These are phyloP conservation scores for Sciurus carolinensis DNA, from an alignment of 2,797 vertebrate species.

Conservation along the genomic window DNA sequence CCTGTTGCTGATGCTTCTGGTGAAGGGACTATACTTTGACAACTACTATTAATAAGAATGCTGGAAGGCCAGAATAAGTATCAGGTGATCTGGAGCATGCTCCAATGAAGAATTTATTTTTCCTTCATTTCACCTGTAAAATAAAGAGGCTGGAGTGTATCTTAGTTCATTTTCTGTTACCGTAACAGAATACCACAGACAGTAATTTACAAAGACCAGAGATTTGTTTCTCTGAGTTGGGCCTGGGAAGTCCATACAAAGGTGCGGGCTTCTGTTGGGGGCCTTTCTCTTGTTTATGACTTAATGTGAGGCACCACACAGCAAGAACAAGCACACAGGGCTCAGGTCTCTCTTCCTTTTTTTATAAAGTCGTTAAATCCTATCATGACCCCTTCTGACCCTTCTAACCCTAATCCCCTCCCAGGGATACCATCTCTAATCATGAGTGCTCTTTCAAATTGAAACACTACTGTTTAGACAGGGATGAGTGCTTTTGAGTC, in stretches of 20 bases:
- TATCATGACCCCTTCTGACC: not conserved
- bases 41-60: not conserved
- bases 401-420: not conserved
- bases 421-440: not conserved
- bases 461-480: slow-evolving; percentile 23
- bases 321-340: no score
- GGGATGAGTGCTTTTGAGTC: not conserved
- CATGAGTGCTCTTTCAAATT: not conserved
- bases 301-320: no score
- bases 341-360: no score
- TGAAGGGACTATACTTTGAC: not conserved
- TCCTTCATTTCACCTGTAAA: not conserved
- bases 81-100: no score
- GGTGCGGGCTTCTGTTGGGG: rapidly evolving
- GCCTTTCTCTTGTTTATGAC: not conserved
- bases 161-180: not conserved
- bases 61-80: not conserved
- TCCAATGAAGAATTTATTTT: not conserved
- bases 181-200: not conserved
- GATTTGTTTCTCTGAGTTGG: not conserved
- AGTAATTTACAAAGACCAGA: not conserved
- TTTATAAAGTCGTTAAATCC: not conserved
- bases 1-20: not conserved
- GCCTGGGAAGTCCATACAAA: not conserved
- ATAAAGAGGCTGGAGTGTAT: not conserved